Evolutionary conservation across 2,888 invertebrate genomes (phyloP).

Genomic region (Caenorhabditis uteleia): DNA sequence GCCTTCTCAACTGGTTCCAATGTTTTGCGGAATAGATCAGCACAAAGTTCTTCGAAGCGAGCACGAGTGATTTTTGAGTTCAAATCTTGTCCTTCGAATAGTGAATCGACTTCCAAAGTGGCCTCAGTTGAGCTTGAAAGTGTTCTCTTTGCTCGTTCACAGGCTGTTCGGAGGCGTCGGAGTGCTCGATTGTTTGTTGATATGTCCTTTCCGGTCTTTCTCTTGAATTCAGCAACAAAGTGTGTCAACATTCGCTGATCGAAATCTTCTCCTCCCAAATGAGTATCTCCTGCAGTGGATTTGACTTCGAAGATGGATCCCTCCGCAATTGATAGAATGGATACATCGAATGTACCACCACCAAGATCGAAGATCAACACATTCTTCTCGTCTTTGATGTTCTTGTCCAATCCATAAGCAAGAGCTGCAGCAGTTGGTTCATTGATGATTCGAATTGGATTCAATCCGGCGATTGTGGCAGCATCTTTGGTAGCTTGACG

Average conservation of each 20-base stretch:
- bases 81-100: slow-evolving; percentile 93
- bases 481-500: slow-evolving; percentile 76
- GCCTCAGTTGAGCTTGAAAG: slow-evolving; percentile 75
- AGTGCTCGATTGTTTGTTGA: slow-evolving; percentile 83
- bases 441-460: slow-evolving; percentile 72
- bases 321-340: slow-evolving; percentile 46
- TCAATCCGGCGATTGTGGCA: slow-evolving; percentile 71
- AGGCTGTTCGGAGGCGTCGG: slow-evolving; percentile 87
- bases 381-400: slow-evolving; percentile 47
- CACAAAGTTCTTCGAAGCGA: slow-evolving; percentile 93
- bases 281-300: slow-evolving; percentile 80
- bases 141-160: slow-evolving; percentile 77
- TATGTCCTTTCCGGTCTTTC: slow-evolving; percentile 82
- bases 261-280: slow-evolving; percentile 58
- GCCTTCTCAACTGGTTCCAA: slow-evolving; percentile 96
- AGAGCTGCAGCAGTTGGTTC: slow-evolving; percentile 78
- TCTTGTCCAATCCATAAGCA: slow-evolving; percentile 78
- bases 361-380: slow-evolving; percentile 68
- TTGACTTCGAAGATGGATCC: slow-evolving; percentile 35
- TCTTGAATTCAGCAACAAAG: slow-evolving; percentile 71
- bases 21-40: slow-evolving; percentile 92
- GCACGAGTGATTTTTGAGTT: slow-evolving; percentile 95
- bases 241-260: slow-evolving; percentile 69
- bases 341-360: slow-evolving; percentile 74
- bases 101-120: slow-evolving; percentile 86